A percentile compares a stretch with the other conserved stretches of the same genome.
Evolutionary conservation across 92 coral and sea anemone genomes (phyloP).

Genomic region (Paragorgia papillata): DNA sequence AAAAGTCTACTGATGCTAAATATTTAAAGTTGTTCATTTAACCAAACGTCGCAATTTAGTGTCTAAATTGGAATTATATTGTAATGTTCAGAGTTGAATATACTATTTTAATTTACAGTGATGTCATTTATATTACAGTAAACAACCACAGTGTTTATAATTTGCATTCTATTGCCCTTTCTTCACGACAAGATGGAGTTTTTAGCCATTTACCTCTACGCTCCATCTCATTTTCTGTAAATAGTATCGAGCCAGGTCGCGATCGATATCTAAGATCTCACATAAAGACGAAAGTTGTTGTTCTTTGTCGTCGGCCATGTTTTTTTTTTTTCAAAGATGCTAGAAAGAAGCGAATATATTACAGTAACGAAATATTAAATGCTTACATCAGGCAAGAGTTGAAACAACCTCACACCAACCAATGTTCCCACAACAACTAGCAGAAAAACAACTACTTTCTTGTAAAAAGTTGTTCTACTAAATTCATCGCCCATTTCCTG

Average conservation of each 20-base stretch:
- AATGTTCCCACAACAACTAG: not conserved
- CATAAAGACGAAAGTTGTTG: slow-evolving; percentile 3
- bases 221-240: slow-evolving; percentile 38
- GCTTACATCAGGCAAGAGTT: not conserved
- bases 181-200: not conserved
- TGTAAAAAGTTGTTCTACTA: not conserved
- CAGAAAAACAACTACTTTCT: not conserved
- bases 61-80: too few relatives aligned
- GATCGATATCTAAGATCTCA: slow-evolving; percentile 28
- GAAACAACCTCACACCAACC: slow-evolving; percentile 9
- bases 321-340: too few relatives aligned
- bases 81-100: too few relatives aligned
- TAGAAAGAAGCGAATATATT: not conserved
- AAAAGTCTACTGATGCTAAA: too few relatives aligned
- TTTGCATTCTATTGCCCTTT: not conserved
- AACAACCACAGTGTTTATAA: too few relatives aligned
- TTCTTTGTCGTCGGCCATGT: slow-evolving; percentile 19
- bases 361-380: not conserved
- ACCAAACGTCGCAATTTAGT: too few relatives aligned
- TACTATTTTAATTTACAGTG: too few relatives aligned
- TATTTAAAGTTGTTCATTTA: too few relatives aligned
- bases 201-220: slow-evolving; percentile 21
- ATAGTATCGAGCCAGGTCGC: slow-evolving; percentile 38
- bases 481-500: too few relatives aligned
- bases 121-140: too few relatives aligned